Evolutionary conservation across 2,113 vertebrate species (phyloP).

Genomic region (Brachyhypopomus occidentalis): DNA sequence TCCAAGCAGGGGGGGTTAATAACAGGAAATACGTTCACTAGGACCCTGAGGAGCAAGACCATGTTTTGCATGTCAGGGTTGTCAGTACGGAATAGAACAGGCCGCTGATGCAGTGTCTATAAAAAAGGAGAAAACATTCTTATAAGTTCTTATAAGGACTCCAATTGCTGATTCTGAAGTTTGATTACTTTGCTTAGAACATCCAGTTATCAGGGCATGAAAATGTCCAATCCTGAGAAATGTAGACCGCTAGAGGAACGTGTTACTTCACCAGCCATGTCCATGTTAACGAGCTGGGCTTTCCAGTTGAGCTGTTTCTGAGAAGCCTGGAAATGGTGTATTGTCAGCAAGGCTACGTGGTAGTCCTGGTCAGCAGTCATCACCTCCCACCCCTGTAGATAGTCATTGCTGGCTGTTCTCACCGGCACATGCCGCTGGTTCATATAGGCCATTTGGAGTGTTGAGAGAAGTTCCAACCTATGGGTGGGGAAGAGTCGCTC

Average conservation of each 20-base stretch:
- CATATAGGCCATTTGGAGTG: neutral
- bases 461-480: neutral
- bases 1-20: too few species aligned
- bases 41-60: too few species aligned
- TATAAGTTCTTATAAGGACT: too few species aligned
- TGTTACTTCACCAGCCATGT: neutral
- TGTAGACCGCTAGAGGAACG: neutral
- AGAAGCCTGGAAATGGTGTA: neutral
- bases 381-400: neutral
- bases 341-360: neutral
- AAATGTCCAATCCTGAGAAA: neutral
- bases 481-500: neutral
- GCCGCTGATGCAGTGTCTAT: too few species aligned
- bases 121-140: too few species aligned
- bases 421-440: too few species aligned
- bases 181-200: too few species aligned
- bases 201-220: neutral
- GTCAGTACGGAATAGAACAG: too few species aligned
- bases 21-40: too few species aligned
- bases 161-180: too few species aligned
- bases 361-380: neutral
- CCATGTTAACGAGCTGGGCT: neutral
- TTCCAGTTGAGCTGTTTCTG: slow-evolving; percentile 1
- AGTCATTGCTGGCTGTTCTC: too few species aligned
- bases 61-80: too few species aligned